phyloP scores from a whole-genome alignment of 2,888 invertebrate genomes.

The Chaitophorus viminalis region DNA sequence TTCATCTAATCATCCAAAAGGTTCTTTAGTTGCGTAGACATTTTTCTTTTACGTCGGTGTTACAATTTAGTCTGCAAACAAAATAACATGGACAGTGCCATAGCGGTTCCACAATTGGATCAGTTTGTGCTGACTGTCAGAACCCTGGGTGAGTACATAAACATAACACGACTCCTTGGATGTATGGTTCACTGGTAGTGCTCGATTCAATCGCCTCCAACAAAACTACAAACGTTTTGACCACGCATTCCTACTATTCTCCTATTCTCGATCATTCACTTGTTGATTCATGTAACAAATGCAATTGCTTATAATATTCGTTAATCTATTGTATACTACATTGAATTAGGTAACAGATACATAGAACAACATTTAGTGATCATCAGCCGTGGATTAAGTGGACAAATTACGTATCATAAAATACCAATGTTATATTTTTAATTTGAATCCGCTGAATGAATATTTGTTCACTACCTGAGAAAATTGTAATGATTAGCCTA shows the following conservation, averaged over 20 bases:
- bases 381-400: too few relatives aligned
- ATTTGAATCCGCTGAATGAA: too few relatives aligned
- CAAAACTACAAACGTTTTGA: not conserved
- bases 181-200: not conserved
- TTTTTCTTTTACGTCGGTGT: constrained; percentile 11
- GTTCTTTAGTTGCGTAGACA: not conserved
- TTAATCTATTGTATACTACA: too few relatives aligned
- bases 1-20: too few relatives aligned
- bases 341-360: too few relatives aligned
- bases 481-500: too few relatives aligned
- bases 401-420: too few relatives aligned
- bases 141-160: constrained; percentile 21
- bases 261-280: not conserved
- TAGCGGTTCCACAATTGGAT: constrained; percentile 36
- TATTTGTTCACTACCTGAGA: too few relatives aligned
- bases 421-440: too few relatives aligned
- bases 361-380: too few relatives aligned
- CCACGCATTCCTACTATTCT: not conserved
- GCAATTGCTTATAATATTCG: too few relatives aligned
- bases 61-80: not conserved
- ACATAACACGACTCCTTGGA: not conserved
- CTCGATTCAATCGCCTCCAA: not conserved
- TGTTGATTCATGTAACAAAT: not conserved
- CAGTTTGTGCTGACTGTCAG: constrained; percentile 50
- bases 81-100: constrained; percentile 14